These are phyloP conservation scores for Coremacera marginata DNA, from an alignment of 2,888 invertebrate genomes.

Conservation along the genomic window DNA sequence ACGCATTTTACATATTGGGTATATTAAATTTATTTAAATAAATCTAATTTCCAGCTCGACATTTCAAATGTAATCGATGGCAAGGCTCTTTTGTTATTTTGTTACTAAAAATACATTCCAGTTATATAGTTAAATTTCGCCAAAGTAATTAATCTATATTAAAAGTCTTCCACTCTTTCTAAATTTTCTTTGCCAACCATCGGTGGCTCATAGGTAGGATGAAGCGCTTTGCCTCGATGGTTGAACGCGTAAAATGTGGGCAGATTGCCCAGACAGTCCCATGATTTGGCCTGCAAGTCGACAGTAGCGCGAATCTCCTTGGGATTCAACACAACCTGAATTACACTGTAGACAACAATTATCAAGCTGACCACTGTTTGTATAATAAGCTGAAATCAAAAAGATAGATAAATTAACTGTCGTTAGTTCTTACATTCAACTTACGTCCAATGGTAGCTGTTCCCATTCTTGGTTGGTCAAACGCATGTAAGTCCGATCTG, in stretches of 20 bases:
- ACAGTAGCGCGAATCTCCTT: not conserved
- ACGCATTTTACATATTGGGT: no score
- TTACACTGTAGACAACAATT: not conserved
- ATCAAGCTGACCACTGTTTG: not conserved
- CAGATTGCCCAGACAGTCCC: not conserved
- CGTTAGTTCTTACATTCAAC: not conserved
- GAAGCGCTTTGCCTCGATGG: not conserved
- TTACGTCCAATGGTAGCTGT: not conserved
- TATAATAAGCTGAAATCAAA: not conserved
- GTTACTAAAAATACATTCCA: no score
- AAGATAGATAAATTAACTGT: not conserved
- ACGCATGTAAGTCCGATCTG: not conserved
- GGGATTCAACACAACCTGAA: not conserved
- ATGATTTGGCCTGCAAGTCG: not conserved
- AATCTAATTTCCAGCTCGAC: no score
- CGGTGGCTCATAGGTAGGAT: not conserved
- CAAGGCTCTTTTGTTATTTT: no score
- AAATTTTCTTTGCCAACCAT: not conserved
- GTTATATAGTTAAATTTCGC: no score
- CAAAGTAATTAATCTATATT: no score
- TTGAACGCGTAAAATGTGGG: not conserved
- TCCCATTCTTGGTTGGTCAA: not conserved
- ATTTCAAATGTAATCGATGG: no score
- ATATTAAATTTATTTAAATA: no score
- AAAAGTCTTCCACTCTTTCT: no score